Evolutionary conservation across 1,140 invertebrate species (phyloP).

Genomic region (Eufriesea mexicana): DNA sequence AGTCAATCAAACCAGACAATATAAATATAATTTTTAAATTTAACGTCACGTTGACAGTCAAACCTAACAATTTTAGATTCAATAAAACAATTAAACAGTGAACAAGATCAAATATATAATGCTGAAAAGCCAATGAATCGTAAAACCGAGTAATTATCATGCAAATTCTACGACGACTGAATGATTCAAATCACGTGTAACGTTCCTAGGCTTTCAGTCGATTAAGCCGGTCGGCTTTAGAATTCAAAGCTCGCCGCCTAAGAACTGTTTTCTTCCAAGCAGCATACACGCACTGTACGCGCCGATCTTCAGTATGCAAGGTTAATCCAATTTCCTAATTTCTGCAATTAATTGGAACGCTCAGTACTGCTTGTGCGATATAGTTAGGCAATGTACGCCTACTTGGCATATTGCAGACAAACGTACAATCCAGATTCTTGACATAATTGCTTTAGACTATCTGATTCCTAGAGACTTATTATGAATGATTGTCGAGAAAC

Average conservation of each 20-base stretch:
- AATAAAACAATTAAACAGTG: not conserved
- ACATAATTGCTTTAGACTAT: not conserved
- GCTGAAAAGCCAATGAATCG: not conserved
- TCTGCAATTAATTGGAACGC: constrained; percentile 65
- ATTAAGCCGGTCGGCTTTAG: not conserved
- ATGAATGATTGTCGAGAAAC: not conserved
- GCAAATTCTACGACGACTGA: not conserved
- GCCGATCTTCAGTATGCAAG: constrained; percentile 59
- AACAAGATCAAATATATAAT: no score
- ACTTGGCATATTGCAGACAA: constrained; percentile 5
- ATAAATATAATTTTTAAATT: no score
- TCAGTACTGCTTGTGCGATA: not conserved
- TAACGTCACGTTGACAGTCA: no score
- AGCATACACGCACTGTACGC: not conserved
- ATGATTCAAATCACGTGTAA: constrained; percentile 4
- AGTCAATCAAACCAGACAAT: no score
- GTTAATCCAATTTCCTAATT: constrained; percentile 73
- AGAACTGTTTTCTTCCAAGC: not conserved
- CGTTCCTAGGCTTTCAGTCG: constrained; percentile 9
- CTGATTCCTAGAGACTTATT: not conserved
- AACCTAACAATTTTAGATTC: not conserved
- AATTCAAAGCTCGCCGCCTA: not conserved
- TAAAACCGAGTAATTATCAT: not conserved
- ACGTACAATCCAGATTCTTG: not conserved
- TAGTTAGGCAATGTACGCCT: not conserved